Evolutionary conservation across 2,113 vertebrate species (phyloP).

Genomic region (Nycticryphes semicollaris): DNA sequence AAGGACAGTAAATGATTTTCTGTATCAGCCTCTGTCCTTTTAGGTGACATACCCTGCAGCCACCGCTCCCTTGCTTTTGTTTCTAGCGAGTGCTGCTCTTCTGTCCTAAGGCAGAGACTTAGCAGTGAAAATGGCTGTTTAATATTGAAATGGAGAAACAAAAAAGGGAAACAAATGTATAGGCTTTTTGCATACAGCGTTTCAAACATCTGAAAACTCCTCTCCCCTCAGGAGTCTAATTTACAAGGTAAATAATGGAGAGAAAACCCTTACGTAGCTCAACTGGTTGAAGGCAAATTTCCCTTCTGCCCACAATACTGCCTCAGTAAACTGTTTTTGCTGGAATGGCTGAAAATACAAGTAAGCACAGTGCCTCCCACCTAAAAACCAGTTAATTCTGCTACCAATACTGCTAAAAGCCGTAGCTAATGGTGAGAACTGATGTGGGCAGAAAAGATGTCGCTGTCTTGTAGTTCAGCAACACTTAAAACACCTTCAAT

Average conservation of each 20-base stretch:
- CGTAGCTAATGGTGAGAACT: not conserved
- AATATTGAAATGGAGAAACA: constrained; percentile 18
- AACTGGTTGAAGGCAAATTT: constrained; percentile 23
- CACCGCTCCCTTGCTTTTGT: constrained; percentile 10
- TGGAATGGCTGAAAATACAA: not conserved
- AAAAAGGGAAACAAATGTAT: constrained; percentile 23
- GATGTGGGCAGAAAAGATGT: not conserved
- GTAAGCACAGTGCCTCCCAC: not conserved
- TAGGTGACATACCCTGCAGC: not conserved
- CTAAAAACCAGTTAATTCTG: not conserved
- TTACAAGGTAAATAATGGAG: constrained; percentile 61
- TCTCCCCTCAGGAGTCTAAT: constrained; percentile 17
- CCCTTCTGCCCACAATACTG: not conserved
- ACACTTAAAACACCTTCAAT: not conserved
- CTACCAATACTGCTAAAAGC: not conserved
- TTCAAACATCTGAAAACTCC: constrained; percentile 21
- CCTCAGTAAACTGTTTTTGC: not conserved
- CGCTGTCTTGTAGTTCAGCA: not conserved
- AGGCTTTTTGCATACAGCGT: constrained; percentile 25
- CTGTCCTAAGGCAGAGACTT: constrained; percentile 16
- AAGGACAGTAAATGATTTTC: not conserved
- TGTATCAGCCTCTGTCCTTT: not conserved
- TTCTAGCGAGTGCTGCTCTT: not conserved
- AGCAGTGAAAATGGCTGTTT: not conserved
- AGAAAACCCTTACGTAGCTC: not conserved